phyloP scores from a whole-genome alignment of 2,113 vertebrate species.

The Anser cygnoides region DNA sequence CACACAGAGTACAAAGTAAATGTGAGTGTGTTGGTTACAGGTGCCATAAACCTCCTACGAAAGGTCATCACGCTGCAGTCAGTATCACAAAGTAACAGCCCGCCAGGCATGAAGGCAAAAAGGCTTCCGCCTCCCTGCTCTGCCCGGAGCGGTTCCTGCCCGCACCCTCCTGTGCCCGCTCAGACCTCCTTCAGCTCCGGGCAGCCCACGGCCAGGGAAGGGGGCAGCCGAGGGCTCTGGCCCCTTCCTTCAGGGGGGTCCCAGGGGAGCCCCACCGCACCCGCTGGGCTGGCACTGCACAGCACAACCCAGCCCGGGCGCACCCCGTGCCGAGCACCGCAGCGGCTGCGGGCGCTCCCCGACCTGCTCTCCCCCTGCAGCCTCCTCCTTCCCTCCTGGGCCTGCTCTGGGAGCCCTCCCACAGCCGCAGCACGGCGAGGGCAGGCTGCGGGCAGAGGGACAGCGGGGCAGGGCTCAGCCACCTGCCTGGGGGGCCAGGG shows the following conservation, averaged over 20 bases:
- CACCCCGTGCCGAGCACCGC: neutral
- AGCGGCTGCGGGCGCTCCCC: neutral
- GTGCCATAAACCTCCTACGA: neutral
- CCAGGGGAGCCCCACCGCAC: too few relatives aligned
- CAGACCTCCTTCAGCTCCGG: neutral
- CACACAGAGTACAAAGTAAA: slow-evolving; percentile 71
- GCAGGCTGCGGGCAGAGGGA: neutral
- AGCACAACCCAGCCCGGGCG: neutral
- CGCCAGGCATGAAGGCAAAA: neutral
- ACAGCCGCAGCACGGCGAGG: neutral
- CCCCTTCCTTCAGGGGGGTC: too few relatives aligned
- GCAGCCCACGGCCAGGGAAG: neutral
- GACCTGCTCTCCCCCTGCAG: neutral
- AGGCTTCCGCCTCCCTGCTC: too few relatives aligned
- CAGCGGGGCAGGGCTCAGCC: neutral
- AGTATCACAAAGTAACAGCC: neutral
- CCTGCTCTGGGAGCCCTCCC: neutral
- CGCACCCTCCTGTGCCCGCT: neutral
- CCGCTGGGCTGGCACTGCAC: neutral
- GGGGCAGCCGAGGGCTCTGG: neutral
- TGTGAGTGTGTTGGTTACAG: neutral
- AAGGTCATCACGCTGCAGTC: neutral
- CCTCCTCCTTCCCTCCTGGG: neutral
- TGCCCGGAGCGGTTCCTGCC: neutral
- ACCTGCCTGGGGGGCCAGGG: too few relatives aligned